Base-by-base conservation (phyloP, 2,888 invertebrate genomes). In the Phymatocera aterrima region DNA sequence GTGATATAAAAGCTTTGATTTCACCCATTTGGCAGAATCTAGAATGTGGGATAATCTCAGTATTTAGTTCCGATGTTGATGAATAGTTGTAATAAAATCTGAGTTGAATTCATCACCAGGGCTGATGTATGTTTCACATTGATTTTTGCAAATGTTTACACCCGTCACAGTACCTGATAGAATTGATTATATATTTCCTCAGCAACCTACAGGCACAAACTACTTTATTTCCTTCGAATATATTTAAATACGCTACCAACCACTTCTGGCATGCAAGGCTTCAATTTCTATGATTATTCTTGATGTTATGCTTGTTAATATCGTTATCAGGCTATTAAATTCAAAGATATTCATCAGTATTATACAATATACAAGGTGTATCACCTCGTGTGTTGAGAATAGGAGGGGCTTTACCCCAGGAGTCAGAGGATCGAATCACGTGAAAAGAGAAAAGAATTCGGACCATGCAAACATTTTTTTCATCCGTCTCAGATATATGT, bases 271-370 rank as follows among this genome's bases (percentile, higher is more conserved):
- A 64, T 64, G 61, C 15, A 37, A n/a, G 10, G 34, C 61, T 64
- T 37, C 34, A 37, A 64, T 64, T 64, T 64, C 8, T n/a, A 34
- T 37, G 37, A 18, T 64, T 64, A 18, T 64, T 64, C 61, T 64
- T 12, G 61, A 64, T 64, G 61, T 64, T 64, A n/a, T 64, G 61
- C 34, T 37, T 37, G 37, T 37, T 37, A n/a, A 64, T 68, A 46
- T 68, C 15, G n/a, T n/a, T n/a, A 68, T 40, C 43, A 43, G 68
- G 68, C 68, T 28, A 18, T 4, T n/a, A 28, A 46, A 28, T 68
- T 24, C 5, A 21, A 37, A 64, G 68, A 28, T 8, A 68, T 43
- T 24, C 10, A 28, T 46, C 15, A 24, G 10, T 28, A 2, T 54
- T n/a, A n/a, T n/a, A n/a, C n/a, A n/a, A n/a, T n/a, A n/a, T n/a